phyloP scores from a whole-genome alignment of 2,888 invertebrate genomes.

The Pyralis farinalis region DNA sequence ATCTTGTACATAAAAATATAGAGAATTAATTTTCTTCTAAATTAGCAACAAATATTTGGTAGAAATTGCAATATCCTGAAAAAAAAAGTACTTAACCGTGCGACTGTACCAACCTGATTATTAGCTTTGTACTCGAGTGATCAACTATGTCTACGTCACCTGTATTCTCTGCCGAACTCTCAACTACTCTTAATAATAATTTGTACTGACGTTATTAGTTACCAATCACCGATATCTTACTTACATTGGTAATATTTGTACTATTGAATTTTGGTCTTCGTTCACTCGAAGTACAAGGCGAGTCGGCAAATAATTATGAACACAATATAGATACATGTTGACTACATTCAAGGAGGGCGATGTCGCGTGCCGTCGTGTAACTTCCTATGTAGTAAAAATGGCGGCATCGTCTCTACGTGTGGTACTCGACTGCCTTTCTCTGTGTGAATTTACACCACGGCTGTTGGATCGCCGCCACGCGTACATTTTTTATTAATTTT shows the following conservation, averaged over 20 bases:
- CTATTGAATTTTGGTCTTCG: slow-evolving; percentile 37
- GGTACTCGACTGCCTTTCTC: slow-evolving; percentile 52
- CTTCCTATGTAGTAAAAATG: slow-evolving; percentile 54
- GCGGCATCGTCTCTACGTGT: slow-evolving; percentile 50
- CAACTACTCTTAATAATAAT: slow-evolving; percentile 69
- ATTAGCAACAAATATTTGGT: no score
- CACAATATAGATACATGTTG: slow-evolving; percentile 68
- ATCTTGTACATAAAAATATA: no score
- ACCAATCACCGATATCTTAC: slow-evolving; percentile 63
- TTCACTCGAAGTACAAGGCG: slow-evolving; percentile 68
- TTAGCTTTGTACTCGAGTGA: slow-evolving; percentile 68
- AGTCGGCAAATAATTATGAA: slow-evolving; percentile 53
- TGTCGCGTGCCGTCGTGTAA: slow-evolving; percentile 31
- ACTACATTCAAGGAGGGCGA: slow-evolving; percentile 64
- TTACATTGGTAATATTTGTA: slow-evolving; percentile 62
- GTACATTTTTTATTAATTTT: slow-evolving; percentile 75
- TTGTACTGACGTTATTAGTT: slow-evolving; percentile 68
- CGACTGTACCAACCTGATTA: slow-evolving; percentile 61
- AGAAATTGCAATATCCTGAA: background rate
- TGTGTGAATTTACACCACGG: slow-evolving; percentile 40
- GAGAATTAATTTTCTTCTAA: no score
- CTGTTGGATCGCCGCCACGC: slow-evolving; percentile 52
- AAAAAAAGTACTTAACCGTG: slow-evolving; percentile 29
- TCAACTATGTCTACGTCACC: slow-evolving; percentile 35
- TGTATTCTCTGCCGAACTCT: slow-evolving; percentile 45